Evolutionary conservation across 2,113 vertebrate species (phyloP).

Genomic region (Ictalurus punctatus): DNA sequence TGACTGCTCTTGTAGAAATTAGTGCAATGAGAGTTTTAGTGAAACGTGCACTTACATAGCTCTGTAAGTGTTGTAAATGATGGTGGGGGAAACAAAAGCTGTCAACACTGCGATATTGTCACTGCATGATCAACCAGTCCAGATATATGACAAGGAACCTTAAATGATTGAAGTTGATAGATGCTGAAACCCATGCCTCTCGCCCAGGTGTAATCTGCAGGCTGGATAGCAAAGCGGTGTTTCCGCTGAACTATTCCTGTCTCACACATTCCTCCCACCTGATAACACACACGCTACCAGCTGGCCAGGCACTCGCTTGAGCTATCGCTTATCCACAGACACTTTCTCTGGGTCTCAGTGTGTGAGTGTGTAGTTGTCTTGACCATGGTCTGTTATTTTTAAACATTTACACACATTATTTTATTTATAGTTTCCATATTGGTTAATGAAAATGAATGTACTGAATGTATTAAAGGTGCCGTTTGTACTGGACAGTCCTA

Average conservation of each 20-base stretch:
- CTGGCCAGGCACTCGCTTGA: constrained; percentile 26
- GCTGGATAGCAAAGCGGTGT: constrained; percentile 33
- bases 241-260: constrained; percentile 55
- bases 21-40: neutral
- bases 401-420: neutral
- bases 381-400: neutral
- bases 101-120: neutral
- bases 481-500: neutral
- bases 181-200: constrained; percentile 1
- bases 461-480: neutral
- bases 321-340: constrained; percentile 8
- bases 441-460: neutral
- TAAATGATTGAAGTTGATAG: neutral
- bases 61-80: neutral
- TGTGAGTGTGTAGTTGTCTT: constrained; percentile 3
- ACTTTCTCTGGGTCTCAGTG: constrained; percentile 8
- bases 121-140: constrained; percentile 20
- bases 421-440: neutral
- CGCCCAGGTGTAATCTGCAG: constrained; percentile 52
- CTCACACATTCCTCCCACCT: constrained; percentile 40
- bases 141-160: constrained; percentile 32
- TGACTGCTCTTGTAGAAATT: neutral
- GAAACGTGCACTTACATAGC: neutral
- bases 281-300: constrained; percentile 46
- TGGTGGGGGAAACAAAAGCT: constrained; percentile 12